phyloP scores from a whole-genome alignment of 2,797 vertebrate species.

The Pampus argenteus region DNA sequence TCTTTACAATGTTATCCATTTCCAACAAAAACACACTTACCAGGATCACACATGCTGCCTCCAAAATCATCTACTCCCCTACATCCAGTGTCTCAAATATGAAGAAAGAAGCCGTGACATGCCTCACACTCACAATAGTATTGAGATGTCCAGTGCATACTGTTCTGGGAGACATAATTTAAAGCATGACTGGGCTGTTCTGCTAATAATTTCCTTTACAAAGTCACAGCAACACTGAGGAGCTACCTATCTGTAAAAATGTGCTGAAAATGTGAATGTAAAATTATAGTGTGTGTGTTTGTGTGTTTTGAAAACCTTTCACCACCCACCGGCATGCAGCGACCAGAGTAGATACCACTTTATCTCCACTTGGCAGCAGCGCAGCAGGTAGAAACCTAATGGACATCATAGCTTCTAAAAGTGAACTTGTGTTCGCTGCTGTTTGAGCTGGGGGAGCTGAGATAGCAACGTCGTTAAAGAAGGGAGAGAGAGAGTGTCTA shows the following conservation, averaged over 20 bases:
- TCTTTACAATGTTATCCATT: too few species aligned
- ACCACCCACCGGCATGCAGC: conserved; percentile 63
- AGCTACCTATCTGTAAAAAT: conserved; percentile 7
- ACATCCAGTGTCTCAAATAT: too few species aligned
- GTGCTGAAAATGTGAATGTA: conserved; percentile 22
- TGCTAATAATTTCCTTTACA: conserved; percentile 1
- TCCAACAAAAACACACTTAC: too few species aligned
- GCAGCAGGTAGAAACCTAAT: conserved; percentile 77
- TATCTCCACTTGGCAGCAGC: conserved; percentile 79
- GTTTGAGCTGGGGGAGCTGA: conserved; percentile 73
- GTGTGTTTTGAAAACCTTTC: conserved; percentile 50
- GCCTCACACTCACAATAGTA: too few species aligned
- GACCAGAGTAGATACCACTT: conserved; percentile 71
- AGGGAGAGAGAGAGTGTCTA: conserved; percentile 64
- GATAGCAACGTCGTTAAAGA: conserved; percentile 69
- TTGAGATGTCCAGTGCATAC: too few species aligned
- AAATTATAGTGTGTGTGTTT: conserved; percentile 17
- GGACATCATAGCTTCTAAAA: conserved; percentile 79
- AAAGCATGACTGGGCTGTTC: too few species aligned
- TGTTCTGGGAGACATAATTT: too few species aligned
- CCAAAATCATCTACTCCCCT: too few species aligned
- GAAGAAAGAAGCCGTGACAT: too few species aligned
- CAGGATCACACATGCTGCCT: too few species aligned
- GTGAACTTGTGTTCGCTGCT: conserved; percentile 75
- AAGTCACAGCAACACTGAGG: conserved; percentile 15